Percentiles rank a stretch among this genome's conserved stretches.
Conservation (phyloP, 2,797 vertebrate species). For the Astyanax mexicanus region DNA sequence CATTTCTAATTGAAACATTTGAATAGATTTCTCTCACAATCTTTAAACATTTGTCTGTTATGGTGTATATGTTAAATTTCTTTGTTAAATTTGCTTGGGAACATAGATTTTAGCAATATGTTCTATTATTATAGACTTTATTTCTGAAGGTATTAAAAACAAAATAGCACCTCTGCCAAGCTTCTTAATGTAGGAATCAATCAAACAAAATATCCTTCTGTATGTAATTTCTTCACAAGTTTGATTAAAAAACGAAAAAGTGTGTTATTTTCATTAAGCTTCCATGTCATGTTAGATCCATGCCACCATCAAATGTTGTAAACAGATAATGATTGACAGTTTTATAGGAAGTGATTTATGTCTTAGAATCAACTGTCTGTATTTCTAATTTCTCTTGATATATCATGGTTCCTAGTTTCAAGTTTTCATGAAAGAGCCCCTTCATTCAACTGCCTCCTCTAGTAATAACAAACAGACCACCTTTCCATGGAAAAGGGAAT, state of each 20-base stretch:
- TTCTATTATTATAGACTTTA: no score
- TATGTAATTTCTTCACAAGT: no score
- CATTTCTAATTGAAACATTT: no score
- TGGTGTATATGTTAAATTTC: no score
- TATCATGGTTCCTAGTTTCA: background rate
- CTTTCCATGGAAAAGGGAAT: conserved; percentile 38
- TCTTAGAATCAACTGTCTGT: conserved; percentile 4
- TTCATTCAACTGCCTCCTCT: conserved; percentile 27
- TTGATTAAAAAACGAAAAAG: no score
- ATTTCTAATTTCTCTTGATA: background rate
- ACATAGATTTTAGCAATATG: no score
- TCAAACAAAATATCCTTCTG: no score
- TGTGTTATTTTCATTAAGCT: background rate
- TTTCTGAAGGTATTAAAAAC: no score
- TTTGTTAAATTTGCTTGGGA: no score
- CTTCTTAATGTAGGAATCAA: background rate
- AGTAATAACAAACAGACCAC: conserved; percentile 32
- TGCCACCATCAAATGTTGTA: background rate
- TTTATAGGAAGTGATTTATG: background rate
- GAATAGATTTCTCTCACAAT: no score
- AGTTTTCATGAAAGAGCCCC: conserved; percentile 29
- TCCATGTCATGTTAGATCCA: background rate
- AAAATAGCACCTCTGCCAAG: background rate
- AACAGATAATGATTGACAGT: background rate
- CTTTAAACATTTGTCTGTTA: no score